Percentiles rank a stretch among this genome's conserved stretches.
Conservation (phyloP, 2,888 invertebrate genomes). For the Pedicia rivosa region DNA sequence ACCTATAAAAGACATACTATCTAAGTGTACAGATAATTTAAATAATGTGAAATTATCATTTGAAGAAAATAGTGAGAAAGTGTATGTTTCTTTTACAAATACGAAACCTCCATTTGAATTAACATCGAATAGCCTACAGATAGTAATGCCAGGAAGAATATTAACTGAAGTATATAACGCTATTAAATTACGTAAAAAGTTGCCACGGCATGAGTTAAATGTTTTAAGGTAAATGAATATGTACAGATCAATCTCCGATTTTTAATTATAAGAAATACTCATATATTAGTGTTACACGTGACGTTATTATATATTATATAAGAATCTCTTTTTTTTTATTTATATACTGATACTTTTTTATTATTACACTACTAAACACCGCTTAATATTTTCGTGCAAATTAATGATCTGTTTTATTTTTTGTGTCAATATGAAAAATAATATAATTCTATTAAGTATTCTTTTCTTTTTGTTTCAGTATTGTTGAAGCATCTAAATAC, state of each 20-base stretch:
- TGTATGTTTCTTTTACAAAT: not conserved
- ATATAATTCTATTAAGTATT: no score
- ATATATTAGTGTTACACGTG: no score
- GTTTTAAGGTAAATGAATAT: slow-evolving; percentile 27
- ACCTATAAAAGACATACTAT: slow-evolving; percentile 42
- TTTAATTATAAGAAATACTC: no score
- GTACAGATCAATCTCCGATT: no score
- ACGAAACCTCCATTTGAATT: not conserved
- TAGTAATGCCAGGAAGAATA: slow-evolving; percentile 43
- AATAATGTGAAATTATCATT: not conserved
- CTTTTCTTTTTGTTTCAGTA: slow-evolving; percentile 31
- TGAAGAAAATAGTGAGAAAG: no score
- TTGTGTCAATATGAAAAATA: no score
- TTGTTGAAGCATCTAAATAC: slow-evolving; percentile 33
- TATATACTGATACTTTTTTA: no score
- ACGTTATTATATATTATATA: no score
- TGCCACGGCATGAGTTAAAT: not conserved
- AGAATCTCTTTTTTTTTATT: no score
- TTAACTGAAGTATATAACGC: slow-evolving; percentile 56
- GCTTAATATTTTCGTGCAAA: no score
- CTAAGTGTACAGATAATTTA: not conserved
- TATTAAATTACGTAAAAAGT: slow-evolving; percentile 45
- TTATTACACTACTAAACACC: no score
- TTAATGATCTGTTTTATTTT: no score
- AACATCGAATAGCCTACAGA: slow-evolving; percentile 21